These are phyloP conservation scores for Phragmatobia fuliginosa DNA, from an alignment of 2,888 invertebrate genomes.

Conservation along the genomic window DNA sequence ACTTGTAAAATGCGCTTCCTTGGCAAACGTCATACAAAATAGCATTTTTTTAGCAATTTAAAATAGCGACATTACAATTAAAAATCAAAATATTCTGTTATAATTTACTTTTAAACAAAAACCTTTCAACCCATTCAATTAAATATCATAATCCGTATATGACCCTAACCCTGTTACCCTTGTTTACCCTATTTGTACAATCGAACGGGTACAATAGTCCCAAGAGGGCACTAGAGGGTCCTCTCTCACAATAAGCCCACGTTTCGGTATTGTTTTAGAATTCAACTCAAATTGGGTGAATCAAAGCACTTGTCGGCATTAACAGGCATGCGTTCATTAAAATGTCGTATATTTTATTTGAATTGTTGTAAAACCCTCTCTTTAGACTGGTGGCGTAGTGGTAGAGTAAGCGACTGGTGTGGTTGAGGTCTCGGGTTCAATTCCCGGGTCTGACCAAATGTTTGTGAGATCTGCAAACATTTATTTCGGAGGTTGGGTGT, in stretches of 20 bases:
- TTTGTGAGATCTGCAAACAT: too few relatives aligned
- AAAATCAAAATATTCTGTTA: too few relatives aligned
- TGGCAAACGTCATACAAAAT: too few relatives aligned
- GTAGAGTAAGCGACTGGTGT: too few relatives aligned
- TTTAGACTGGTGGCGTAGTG: too few relatives aligned
- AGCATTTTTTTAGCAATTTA: too few relatives aligned
- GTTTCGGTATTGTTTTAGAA: slow-evolving; percentile 30
- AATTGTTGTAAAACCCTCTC: not conserved
- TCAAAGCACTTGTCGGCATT: slow-evolving; percentile 19
- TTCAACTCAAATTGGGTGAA: slow-evolving; percentile 28
- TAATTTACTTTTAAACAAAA: not conserved
- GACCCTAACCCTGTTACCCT: slow-evolving; percentile 13
- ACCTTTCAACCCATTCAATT: not conserved
- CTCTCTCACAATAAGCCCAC: slow-evolving; percentile 17
- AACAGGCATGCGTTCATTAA: slow-evolving; percentile 13
- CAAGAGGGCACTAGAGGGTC: not conserved
- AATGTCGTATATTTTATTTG: slow-evolving; percentile 1
- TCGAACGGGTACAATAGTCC: slow-evolving; percentile 4
- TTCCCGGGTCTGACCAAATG: too few relatives aligned
- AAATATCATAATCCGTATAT: slow-evolving; percentile 12
- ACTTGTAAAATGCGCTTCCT: too few relatives aligned
- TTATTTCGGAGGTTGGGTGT: too few relatives aligned
- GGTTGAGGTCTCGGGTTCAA: too few relatives aligned
- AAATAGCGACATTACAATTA: too few relatives aligned
- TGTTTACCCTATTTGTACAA: slow-evolving; percentile 11